These are phyloP conservation scores for Danionella cerebrum DNA, from an alignment of 2,113 vertebrate species.

Conservation along the genomic window DNA sequence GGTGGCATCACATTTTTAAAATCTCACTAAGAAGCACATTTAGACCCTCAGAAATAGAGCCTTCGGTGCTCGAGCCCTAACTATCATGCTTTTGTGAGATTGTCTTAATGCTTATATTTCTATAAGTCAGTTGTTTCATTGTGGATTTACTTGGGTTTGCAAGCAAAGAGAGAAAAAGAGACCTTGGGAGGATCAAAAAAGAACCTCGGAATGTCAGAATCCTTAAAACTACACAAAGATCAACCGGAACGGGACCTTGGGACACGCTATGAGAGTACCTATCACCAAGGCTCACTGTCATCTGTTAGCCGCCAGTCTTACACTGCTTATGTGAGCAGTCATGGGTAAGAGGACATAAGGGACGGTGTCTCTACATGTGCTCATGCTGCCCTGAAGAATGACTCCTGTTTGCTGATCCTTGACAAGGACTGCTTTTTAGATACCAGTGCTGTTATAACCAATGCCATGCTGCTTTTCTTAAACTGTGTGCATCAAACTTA, in stretches of 20 bases:
- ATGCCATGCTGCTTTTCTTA: not conserved
- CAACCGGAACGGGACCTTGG: conserved; percentile 59
- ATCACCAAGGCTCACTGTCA: conserved; percentile 71
- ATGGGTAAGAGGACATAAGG: conserved; percentile 57
- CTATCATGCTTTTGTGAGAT: too few species aligned
- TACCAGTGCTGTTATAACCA: not conserved
- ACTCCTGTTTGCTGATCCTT: not conserved
- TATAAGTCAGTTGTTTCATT: too few species aligned
- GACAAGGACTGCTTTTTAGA: conserved; percentile 8
- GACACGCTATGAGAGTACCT: conserved; percentile 73
- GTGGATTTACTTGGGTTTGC: conserved; percentile 43
- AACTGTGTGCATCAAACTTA: not conserved
- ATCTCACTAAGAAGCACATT: too few species aligned
- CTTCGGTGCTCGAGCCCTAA: too few species aligned
- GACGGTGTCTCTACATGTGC: conserved; percentile 4
- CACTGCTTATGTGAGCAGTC: conserved; percentile 47
- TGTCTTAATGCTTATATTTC: too few species aligned
- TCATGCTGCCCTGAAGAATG: conserved; percentile 16
- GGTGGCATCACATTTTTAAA: too few species aligned
- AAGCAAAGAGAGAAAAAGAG: conserved; percentile 6
- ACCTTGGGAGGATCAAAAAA: conserved; percentile 40
- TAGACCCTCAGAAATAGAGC: too few species aligned
- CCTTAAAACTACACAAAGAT: conserved; percentile 74
- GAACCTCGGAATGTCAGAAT: conserved; percentile 72
- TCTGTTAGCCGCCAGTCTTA: conserved; percentile 63